A percentile compares a stretch with the other conserved stretches of the same genome.
Evolutionary conservation across 2,113 vertebrate genomes (phyloP).

Genomic region (Serilophus lunatus): DNA sequence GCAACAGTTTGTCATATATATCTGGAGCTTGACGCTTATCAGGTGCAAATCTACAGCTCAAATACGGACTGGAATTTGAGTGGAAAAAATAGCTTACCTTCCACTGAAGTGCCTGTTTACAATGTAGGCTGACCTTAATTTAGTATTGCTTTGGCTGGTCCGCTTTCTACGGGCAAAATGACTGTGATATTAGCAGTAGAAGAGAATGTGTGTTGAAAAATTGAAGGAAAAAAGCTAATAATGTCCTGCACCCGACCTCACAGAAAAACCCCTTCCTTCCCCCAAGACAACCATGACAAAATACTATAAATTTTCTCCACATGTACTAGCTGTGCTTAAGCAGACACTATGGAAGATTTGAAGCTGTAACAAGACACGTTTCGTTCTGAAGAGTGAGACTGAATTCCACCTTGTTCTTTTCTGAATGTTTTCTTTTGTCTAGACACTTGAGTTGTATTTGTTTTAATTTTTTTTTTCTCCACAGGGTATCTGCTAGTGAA

Average conservation of each 20-base stretch:
- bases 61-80: not conserved
- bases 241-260: not conserved
- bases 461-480: not conserved
- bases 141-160: not conserved
- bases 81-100: not conserved
- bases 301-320: constrained; percentile 28
- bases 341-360: not conserved
- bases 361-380: constrained; percentile 26
- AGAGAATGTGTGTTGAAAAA: not conserved
- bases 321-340: not conserved
- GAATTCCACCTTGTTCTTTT: constrained; percentile 11
- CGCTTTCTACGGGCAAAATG: not conserved
- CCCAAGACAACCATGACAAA: constrained; percentile 18
- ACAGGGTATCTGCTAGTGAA: not conserved
- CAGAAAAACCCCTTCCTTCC: constrained; percentile 24
- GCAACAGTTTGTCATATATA: not conserved
- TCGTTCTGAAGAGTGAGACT: not conserved
- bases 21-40: not conserved
- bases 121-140: not conserved
- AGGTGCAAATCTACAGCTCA: not conserved
- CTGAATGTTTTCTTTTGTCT: constrained; percentile 3
- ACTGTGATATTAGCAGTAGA: not conserved
- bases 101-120: not conserved
- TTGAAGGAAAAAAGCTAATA: not conserved
- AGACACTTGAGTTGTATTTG: not conserved